phyloP scores from a whole-genome alignment of 2,888 invertebrate genomes.

The Electrophaes corylata region DNA sequence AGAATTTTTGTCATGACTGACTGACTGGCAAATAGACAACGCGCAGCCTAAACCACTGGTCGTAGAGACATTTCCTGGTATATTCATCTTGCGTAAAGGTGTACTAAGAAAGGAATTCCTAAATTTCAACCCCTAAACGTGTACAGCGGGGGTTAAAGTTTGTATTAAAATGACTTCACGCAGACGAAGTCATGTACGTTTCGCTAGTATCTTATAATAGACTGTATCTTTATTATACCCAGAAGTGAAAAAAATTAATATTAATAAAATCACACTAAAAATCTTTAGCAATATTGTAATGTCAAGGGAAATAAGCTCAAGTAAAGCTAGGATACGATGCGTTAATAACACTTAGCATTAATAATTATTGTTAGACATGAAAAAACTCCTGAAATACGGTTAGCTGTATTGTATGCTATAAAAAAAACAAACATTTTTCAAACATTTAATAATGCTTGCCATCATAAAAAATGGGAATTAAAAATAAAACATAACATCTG shows the following conservation, averaged over 20 bases:
- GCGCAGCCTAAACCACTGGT: too few species aligned
- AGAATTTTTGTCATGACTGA: too few species aligned
- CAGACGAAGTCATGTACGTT: too few species aligned
- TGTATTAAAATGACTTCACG: too few species aligned
- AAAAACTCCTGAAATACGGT: conserved; percentile 51
- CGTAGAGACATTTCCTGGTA: too few species aligned
- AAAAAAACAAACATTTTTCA: conserved; percentile 6
- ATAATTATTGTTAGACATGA: conserved; percentile 74
- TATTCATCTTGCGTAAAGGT: too few species aligned
- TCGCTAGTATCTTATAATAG: too few species aligned
- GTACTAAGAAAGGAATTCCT: too few species aligned
- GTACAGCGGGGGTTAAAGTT: too few species aligned
- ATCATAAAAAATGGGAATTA: background rate
- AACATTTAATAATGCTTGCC: background rate
- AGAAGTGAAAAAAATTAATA: background rate
- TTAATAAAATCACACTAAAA: conserved; percentile 32
- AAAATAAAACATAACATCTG: background rate
- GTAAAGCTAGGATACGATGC: conserved; percentile 39
- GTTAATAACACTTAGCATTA: conserved; percentile 50
- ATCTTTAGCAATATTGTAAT: conserved; percentile 51
- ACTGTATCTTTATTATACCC: too few species aligned
- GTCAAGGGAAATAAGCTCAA: conserved; percentile 57
- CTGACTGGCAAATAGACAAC: too few species aligned
- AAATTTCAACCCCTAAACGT: too few species aligned
- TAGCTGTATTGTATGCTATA: conserved; percentile 20